Evolutionary conservation across 2,888 invertebrate species (phyloP).

Genomic region (Hemicrepidius hirtus): DNA sequence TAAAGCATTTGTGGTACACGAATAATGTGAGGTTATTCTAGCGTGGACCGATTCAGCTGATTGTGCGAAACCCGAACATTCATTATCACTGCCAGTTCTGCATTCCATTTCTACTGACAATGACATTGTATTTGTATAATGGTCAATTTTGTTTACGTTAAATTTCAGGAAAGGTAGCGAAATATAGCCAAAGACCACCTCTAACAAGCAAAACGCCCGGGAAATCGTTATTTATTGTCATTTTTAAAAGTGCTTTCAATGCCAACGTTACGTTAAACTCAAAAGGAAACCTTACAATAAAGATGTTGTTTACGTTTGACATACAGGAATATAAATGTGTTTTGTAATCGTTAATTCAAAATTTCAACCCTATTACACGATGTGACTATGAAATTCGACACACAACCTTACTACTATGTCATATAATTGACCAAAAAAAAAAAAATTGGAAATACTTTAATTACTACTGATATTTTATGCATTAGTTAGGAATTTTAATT

Average conservation of each 20-base stretch:
- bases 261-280: not conserved
- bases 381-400: no score
- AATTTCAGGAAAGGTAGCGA: conserved; percentile 8
- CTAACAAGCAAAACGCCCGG: not conserved
- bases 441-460: no score
- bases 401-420: no score
- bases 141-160: conserved; percentile 25
- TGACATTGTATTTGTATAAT: conserved; percentile 54
- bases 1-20: conserved; percentile 60
- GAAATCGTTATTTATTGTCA: conserved; percentile 20
- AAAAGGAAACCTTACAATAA: not conserved
- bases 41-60: conserved; percentile 61
- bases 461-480: no score
- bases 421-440: no score
- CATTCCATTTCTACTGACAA: conserved; percentile 58
- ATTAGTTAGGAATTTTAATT: no score
- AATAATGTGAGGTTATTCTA: conserved; percentile 61
- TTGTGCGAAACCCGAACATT: conserved; percentile 60
- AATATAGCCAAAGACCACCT: not conserved
- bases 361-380: no score
- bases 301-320: not conserved
- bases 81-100: conserved; percentile 58
- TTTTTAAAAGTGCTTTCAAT: conserved; percentile 5
- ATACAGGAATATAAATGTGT: not conserved
- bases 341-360: no score